Percentiles rank a stretch among this genome's conserved stretches.
Evolutionary conservation across 2,888 invertebrate species (phyloP).

Genomic region (Dryocosmus kuriphilus): DNA sequence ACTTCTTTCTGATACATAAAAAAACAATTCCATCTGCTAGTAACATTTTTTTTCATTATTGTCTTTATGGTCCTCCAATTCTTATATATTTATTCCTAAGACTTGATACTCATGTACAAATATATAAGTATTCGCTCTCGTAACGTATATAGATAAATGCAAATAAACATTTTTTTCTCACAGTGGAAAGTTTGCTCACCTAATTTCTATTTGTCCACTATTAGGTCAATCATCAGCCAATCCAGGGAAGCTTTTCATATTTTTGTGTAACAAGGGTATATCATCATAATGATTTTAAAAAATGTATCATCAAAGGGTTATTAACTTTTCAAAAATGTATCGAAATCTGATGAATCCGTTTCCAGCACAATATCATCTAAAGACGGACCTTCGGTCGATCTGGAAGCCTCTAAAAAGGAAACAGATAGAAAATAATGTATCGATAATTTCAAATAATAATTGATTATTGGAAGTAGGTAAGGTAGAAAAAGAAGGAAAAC

Average conservation of each 20-base stretch:
- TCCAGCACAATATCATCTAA: constrained; percentile 84
- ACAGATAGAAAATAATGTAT: background rate
- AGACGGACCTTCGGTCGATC: constrained; percentile 75
- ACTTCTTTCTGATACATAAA: background rate
- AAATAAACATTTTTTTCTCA: constrained; percentile 3
- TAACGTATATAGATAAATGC: constrained; percentile 1
- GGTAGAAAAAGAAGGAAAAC: no score
- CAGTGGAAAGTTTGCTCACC: constrained; percentile 12
- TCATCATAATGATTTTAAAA: background rate
- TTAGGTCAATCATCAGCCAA: background rate
- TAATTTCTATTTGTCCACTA: background rate
- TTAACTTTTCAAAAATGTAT: constrained; percentile 81
- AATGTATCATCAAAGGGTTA: background rate
- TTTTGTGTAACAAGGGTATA: background rate
- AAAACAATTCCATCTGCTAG: background rate
- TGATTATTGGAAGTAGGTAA: no score
- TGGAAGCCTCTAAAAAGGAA: constrained; percentile 65
- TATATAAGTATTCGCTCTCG: background rate
- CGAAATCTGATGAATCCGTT: constrained; percentile 81
- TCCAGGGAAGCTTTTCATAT: background rate
- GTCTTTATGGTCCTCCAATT: constrained; percentile 17
- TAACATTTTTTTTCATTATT: constrained; percentile 29
- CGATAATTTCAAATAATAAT: no score
- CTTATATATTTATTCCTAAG: constrained; percentile 20
- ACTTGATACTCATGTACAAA: constrained; percentile 20